Evolutionary conservation across 2,113 vertebrate species (phyloP).

Genomic region (Lophotis ruficrista): DNA sequence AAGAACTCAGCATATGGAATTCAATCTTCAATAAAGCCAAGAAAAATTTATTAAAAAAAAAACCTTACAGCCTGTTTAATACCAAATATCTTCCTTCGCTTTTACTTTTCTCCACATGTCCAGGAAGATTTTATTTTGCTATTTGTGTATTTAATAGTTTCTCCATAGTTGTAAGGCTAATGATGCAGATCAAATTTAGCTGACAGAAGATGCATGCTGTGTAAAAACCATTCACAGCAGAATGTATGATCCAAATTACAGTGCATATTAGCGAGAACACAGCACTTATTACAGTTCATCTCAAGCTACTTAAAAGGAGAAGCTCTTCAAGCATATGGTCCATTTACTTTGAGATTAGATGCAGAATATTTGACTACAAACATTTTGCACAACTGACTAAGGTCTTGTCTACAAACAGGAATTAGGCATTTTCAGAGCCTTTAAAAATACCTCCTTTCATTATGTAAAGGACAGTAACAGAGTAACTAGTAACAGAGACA

Average conservation of each 20-base stretch:
- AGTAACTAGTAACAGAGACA: too few species aligned
- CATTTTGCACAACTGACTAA: not conserved
- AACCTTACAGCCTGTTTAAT: not conserved
- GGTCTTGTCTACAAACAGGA: not conserved
- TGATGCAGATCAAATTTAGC: not conserved
- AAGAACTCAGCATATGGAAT: not conserved
- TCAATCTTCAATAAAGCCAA: not conserved
- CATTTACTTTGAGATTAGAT: not conserved
- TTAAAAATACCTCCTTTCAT: not conserved
- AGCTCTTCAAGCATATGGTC: not conserved
- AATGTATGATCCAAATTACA: not conserved
- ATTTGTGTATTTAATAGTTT: not conserved
- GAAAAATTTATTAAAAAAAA: not conserved
- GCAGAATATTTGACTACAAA: not conserved
- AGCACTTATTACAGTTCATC: not conserved
- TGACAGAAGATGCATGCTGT: not conserved
- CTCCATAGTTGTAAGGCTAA: not conserved
- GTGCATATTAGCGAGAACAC: not conserved
- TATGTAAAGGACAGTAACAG: too few species aligned
- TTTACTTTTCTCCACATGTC: not conserved
- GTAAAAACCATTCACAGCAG: not conserved
- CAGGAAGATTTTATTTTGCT: not conserved
- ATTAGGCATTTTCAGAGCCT: not conserved
- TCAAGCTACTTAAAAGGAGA: not conserved
- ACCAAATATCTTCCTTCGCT: not conserved